Base-by-base conservation (phyloP, 2,888 invertebrate genomes). In the Melitaea athalia region DNA sequence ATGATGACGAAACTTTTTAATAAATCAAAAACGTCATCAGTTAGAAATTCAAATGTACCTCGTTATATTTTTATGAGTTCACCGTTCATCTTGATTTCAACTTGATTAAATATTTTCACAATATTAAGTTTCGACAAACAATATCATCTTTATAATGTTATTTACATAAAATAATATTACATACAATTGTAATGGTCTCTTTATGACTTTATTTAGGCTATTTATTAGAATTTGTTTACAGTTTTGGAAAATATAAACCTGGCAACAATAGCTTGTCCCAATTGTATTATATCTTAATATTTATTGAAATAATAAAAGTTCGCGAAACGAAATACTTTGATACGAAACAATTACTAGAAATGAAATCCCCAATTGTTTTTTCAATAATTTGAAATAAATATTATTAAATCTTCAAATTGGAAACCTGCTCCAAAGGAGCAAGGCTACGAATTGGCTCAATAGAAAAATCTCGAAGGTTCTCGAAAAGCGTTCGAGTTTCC, bases 401-500 rank as follows among this genome's bases (percentile, higher is more conserved):
- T 38, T 38, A 38, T 38, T 38, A 38, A 38, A 38, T 38, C 38
- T 7, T 38, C 53, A 45, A 63, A 63, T 67, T 59, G 38, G 49
- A 4, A 49, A n/a, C n/a, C 38, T 2, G 10, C 45, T 45, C n/a
- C n/a, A 60, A 63, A 55, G 57, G 11, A 33, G 42, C 60, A 43
- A 68, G 17, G 52, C 45, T 68, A 52, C 47, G 49, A 69, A 72
- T 67, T 47, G 64, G 64, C 42, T 60, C 72, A 72, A 70, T 70
- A 65, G 67, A 72, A 70, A 53, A 65, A 63, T 68, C 70, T 68
- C 70, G 65, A 64, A 63, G 59, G 57, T 52, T 42, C 64, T 72
- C 43, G 67, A 65, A 64, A 53, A 59, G 65, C 63, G 65, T 68
- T 72, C 65, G 63, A 72, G 68, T 68, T 71, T 68, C 68, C 67